Percentiles rank a stretch among this genome's conserved stretches.
Conservation (phyloP, 2,113 vertebrate genomes). For the Chaetodon trifascialis region DNA sequence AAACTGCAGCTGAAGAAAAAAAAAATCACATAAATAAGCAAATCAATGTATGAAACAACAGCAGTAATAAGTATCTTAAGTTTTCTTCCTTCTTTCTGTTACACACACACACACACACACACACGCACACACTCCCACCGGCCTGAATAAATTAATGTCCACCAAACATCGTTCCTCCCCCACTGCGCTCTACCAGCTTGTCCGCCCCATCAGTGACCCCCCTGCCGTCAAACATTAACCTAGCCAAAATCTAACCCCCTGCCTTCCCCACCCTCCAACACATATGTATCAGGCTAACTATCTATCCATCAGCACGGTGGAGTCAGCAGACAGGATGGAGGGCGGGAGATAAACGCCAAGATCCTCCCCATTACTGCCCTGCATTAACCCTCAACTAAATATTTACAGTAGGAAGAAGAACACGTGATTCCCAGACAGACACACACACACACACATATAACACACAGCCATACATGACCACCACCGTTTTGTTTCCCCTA, state of each 20-base stretch:
- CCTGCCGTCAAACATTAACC: conserved; percentile 81
- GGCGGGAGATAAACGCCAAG: conserved; percentile 42
- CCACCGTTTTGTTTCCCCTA: conserved; percentile 22
- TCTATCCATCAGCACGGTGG: conserved; percentile 73
- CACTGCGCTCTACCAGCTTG: conserved; percentile 21
- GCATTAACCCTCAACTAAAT: conserved; percentile 81
- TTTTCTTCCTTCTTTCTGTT: not conserved
- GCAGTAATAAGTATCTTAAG: not conserved
- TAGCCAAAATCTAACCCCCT: conserved; percentile 76
- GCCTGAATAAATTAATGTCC: conserved; percentile 48
- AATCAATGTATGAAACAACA: conserved; percentile 4
- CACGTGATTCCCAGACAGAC: conserved; percentile 30
- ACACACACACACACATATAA: conserved; percentile 9
- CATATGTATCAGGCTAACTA: conserved; percentile 77
- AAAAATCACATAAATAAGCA: conserved; percentile 4
- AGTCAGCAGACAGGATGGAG: conserved; percentile 58
- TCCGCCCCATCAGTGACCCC: conserved; percentile 72
- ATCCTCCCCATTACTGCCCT: conserved; percentile 78
- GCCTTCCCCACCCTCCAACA: conserved; percentile 61
- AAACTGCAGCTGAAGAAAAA: not conserved
- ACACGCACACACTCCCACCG: conserved; percentile 20
- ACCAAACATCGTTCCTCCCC: conserved; percentile 46
- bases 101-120: conserved; percentile 6
- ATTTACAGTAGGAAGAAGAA: conserved; percentile 77
- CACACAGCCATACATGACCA: conserved; percentile 28